Evolutionary conservation across 2,113 vertebrate species (phyloP).

Genomic region (Bothrops jararaca): DNA sequence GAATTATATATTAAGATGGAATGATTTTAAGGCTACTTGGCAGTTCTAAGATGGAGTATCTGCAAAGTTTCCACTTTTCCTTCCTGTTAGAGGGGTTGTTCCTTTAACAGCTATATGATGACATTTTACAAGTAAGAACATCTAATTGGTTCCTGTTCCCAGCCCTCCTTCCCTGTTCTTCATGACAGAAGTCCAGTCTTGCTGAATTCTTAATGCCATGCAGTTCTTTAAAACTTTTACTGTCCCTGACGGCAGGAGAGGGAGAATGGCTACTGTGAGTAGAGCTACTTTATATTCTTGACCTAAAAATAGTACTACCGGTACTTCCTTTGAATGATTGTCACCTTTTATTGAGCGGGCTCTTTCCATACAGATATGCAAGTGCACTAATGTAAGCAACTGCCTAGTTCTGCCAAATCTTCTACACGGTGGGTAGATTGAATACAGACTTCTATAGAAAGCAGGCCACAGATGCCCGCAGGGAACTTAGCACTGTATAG

Average conservation of each 20-base stretch:
- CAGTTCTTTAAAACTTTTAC: neutral
- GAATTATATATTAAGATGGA: neutral
- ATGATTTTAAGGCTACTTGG: neutral
- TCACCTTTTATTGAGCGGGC: neutral
- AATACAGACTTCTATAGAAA: neutral
- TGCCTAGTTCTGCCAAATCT: neutral
- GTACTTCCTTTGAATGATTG: neutral
- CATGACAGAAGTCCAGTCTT: neutral
- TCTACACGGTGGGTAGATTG: neutral
- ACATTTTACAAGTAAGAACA: neutral
- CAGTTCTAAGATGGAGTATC: neutral
- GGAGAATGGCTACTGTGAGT: neutral
- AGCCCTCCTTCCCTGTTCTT: neutral
- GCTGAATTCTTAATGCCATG: neutral
- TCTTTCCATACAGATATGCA: neutral
- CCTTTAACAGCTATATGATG: neutral
- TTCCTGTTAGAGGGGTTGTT: neutral
- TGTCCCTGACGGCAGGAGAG: neutral
- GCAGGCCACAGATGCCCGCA: neutral
- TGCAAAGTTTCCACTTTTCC: neutral
- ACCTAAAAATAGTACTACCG: neutral
- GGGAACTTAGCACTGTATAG: neutral
- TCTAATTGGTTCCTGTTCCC: neutral
- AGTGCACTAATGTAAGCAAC: neutral
- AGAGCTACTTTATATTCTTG: neutral